Conservation (phyloP, 2,888 invertebrate genomes). For the Drosophila nigricruria region DNA sequence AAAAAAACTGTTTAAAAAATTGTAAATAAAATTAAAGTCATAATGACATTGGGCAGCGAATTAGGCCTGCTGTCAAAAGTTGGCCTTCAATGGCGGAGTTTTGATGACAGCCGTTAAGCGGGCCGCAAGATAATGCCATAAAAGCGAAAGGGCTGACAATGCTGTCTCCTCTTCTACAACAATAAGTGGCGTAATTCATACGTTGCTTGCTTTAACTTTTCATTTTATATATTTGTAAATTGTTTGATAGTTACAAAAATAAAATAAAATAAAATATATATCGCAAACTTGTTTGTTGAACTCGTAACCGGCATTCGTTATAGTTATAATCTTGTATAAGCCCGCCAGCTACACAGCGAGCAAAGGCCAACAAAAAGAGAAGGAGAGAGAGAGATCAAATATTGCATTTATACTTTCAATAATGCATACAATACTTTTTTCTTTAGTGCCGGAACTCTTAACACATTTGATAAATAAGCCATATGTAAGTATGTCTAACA, state of each 20-base stretch:
- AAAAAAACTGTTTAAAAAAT: slow-evolving; percentile 15
- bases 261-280: slow-evolving; percentile 16
- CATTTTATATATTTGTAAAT: slow-evolving; percentile 23
- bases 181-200: slow-evolving; percentile 33
- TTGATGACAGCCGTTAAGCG: slow-evolving; percentile 32
- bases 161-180: slow-evolving; percentile 17
- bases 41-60: slow-evolving; percentile 40
- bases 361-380: slow-evolving; percentile 1
- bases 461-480: slow-evolving; percentile 1
- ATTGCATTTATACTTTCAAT: slow-evolving; percentile 21
- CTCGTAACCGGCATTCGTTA: slow-evolving; percentile 18
- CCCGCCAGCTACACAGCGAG: not conserved
- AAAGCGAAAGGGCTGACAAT: slow-evolving; percentile 36
- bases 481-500: not conserved
- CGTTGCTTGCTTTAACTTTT: slow-evolving; percentile 8
- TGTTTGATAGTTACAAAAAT: slow-evolving; percentile 15
- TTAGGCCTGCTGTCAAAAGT: slow-evolving; percentile 44
- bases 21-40: not conserved
- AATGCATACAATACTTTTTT: slow-evolving; percentile 16
- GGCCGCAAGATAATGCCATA: slow-evolving; percentile 21
- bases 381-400: not conserved
- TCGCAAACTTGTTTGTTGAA: slow-evolving; percentile 29
- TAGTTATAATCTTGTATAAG: slow-evolving; percentile 39
- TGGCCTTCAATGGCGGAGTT: slow-evolving; percentile 21
- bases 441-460: slow-evolving; percentile 35